Conservation (phyloP, 92 coral and sea anemone species). For the Phymanthus crucifer region DNA sequence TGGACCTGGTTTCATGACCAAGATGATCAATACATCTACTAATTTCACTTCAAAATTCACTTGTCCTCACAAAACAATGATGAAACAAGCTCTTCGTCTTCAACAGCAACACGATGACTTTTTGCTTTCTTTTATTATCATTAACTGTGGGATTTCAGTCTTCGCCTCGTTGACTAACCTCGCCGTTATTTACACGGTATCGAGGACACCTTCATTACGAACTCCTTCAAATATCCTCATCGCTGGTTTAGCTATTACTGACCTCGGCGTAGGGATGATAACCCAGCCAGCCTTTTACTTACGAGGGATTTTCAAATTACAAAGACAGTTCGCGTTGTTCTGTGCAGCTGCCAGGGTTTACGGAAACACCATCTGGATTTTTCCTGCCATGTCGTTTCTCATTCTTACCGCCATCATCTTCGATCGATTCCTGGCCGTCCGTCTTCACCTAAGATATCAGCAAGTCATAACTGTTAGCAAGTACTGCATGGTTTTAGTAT, state of each 20-base stretch:
- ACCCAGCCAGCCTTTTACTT: not conserved
- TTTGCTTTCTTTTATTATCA: not conserved
- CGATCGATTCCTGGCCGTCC: constrained; percentile 28
- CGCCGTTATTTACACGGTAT: constrained; percentile 10
- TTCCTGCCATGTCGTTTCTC: not conserved
- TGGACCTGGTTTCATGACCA: too few relatives aligned
- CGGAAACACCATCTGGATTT: not conserved
- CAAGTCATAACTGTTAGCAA: constrained; percentile 4
- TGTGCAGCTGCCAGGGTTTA: not conserved
- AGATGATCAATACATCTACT: not conserved
- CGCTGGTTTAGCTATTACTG: constrained; percentile 15
- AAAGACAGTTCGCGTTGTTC: not conserved
- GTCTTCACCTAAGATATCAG: constrained; percentile 17
- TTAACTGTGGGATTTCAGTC: not conserved
- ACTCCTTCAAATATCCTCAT: constrained; percentile 12
- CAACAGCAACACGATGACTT: not conserved
- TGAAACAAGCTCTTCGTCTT: not conserved
- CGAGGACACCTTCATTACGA: not conserved
- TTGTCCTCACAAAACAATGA: not conserved
- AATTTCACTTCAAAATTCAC: not conserved
- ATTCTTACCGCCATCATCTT: not conserved
- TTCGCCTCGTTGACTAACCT: not conserved
- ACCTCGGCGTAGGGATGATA: constrained; percentile 2
- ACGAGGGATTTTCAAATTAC: not conserved
- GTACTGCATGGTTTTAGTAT: not conserved